Conservation (phyloP, 2,888 invertebrate species). For the Synergus gifuensis region DNA sequence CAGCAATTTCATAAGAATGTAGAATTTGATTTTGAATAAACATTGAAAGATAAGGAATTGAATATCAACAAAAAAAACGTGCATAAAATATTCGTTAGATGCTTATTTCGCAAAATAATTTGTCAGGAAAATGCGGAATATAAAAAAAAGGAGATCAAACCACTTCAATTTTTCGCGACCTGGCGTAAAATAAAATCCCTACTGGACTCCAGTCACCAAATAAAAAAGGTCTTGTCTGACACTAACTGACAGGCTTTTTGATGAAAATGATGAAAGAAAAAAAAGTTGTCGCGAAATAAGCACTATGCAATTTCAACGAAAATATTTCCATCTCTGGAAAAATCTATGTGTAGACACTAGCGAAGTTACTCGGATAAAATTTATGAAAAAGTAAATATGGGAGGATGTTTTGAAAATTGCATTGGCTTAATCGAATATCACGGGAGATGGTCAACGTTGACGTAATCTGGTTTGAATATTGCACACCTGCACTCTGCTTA, state of each 20-base stretch:
- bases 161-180: neutral
- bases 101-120: neutral
- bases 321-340: constrained; percentile 17
- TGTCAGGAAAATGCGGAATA: neutral
- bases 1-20: no score
- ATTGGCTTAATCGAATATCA: constrained; percentile 21
- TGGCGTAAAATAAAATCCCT: neutral
- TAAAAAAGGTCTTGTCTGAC: constrained; percentile 12
- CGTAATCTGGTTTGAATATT: constrained; percentile 17
- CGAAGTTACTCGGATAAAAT: neutral
- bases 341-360: constrained; percentile 21
- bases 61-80: no score
- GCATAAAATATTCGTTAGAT: neutral
- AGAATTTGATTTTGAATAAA: no score
- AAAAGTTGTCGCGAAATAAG: constrained; percentile 17
- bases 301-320: constrained; percentile 8
- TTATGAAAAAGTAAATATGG: constrained; percentile 10
- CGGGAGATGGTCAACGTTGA: constrained; percentile 4
- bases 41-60: no score
- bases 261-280: constrained; percentile 13
- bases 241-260: constrained; percentile 30
- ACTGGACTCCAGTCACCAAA: neutral
- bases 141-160: neutral
- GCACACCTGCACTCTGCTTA: neutral
- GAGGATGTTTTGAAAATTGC: constrained; percentile 1